Evolutionary conservation across 2,113 vertebrate species (phyloP).

Genomic region (Rafetus swinhoei): DNA sequence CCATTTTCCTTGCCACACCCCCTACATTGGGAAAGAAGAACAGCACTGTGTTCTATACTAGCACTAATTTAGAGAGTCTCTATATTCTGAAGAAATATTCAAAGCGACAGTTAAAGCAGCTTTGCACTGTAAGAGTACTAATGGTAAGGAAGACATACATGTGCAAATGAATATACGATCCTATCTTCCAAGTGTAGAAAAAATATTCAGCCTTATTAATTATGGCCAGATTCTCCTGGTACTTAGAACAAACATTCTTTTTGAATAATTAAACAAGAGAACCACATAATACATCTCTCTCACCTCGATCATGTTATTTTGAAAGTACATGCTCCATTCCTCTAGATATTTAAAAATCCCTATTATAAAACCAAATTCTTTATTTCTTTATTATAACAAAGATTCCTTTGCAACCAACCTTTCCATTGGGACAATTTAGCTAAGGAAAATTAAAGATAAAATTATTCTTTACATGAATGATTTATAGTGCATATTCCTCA

Average conservation of each 20-base stretch:
- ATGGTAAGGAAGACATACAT: neutral
- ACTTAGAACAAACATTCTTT: neutral
- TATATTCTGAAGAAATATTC: neutral
- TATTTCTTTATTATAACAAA: neutral
- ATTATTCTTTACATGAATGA: neutral
- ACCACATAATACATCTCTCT: neutral
- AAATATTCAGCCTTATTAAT: neutral
- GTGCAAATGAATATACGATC: neutral
- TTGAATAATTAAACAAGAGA: neutral
- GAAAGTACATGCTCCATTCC: neutral
- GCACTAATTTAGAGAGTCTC: neutral
- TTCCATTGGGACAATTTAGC: fast-evolving
- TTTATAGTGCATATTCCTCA: neutral
- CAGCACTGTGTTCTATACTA: neutral
- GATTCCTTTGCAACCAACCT: fast-evolving
- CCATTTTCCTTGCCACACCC: neutral
- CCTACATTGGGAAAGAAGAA: neutral
- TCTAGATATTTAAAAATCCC: neutral
- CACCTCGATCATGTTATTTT: neutral
- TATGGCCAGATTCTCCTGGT: neutral
- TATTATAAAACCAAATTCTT: neutral
- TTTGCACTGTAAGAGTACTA: neutral
- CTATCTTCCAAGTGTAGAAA: neutral
- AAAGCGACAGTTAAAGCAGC: neutral
- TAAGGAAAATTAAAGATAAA: neutral